Evolutionary conservation across 2,888 invertebrate genomes (phyloP).

Genomic region (Blera fallax): DNA sequence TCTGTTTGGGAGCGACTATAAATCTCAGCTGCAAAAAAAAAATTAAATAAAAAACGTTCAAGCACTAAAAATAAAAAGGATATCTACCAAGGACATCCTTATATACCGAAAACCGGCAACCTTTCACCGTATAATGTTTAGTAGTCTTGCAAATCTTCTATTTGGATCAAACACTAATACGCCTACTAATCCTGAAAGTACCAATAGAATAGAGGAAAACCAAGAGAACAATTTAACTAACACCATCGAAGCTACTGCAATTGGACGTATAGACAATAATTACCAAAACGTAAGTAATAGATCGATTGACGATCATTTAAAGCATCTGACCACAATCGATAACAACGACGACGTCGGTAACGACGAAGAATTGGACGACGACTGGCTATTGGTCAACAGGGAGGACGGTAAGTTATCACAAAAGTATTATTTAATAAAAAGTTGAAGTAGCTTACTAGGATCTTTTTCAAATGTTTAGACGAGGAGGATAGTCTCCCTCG

Average conservation of each 20-base stretch:
- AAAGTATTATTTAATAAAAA: background rate
- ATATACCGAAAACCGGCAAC: slow-evolving; percentile 31
- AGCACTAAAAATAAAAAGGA: background rate
- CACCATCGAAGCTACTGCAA: slow-evolving; percentile 31
- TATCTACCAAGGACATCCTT: slow-evolving; percentile 16
- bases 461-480: slow-evolving; percentile 73
- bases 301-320: slow-evolving; percentile 48
- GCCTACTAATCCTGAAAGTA: slow-evolving; percentile 74
- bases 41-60: background rate
- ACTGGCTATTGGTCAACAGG: slow-evolving; percentile 84
- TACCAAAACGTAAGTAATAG: slow-evolving; percentile 61
- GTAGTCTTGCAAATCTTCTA: slow-evolving; percentile 84
- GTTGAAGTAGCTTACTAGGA: slow-evolving; percentile 70
- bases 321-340: slow-evolving; percentile 64
- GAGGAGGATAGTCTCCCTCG: slow-evolving; percentile 78
- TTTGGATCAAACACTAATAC: slow-evolving; percentile 81
- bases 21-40: slow-evolving; percentile 57
- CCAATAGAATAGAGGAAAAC: slow-evolving; percentile 40
- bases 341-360: slow-evolving; percentile 78
- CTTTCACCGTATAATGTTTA: slow-evolving; percentile 83
- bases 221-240: slow-evolving; percentile 21
- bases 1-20: slow-evolving; percentile 38
- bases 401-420: slow-evolving; percentile 76
- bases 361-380: slow-evolving; percentile 81
- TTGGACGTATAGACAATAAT: slow-evolving; percentile 59